Evolutionary conservation across 2,888 invertebrate genomes (phyloP).

Genomic region (Sesamia inferens): DNA sequence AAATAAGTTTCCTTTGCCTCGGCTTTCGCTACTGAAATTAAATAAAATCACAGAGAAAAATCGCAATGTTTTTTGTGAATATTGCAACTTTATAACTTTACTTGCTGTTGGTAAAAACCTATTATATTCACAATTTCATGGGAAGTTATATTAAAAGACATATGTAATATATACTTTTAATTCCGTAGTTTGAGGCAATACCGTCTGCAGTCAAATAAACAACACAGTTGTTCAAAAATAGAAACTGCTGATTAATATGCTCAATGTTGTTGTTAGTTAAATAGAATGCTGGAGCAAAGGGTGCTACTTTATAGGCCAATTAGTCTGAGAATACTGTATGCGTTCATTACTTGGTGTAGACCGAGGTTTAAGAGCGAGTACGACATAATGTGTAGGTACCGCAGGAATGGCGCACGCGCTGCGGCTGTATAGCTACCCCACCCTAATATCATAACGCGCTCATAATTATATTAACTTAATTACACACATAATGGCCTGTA

Average conservation of each 20-base stretch:
- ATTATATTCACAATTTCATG: constrained; percentile 19
- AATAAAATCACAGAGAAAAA: constrained; percentile 53
- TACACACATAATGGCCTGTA: constrained; percentile 71
- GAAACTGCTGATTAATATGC: constrained; percentile 50
- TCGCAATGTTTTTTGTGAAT: constrained; percentile 36
- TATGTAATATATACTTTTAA: constrained; percentile 27
- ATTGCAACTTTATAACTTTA: constrained; percentile 44
- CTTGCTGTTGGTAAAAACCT: constrained; percentile 25
- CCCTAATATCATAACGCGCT: constrained; percentile 61
- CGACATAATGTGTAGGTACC: constrained; percentile 47
- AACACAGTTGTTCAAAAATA: constrained; percentile 49
- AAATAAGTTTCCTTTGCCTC: constrained; percentile 58
- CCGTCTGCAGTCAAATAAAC: constrained; percentile 37
- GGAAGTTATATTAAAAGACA: too few relatives aligned
- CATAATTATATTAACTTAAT: constrained; percentile 80
- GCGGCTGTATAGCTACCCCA: constrained; percentile 7
- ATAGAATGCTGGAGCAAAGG: constrained; percentile 73
- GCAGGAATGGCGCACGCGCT: constrained; percentile 36
- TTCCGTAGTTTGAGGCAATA: constrained; percentile 4
- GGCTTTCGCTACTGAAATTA: constrained; percentile 50
- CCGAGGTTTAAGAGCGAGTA: constrained; percentile 68
- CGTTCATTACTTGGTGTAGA: constrained; percentile 75
- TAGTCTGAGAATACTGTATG: constrained; percentile 78
- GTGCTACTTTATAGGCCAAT: constrained; percentile 80
- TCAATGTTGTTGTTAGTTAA: constrained; percentile 64